Base-by-base conservation (phyloP, 2,113 vertebrate species). In the Serinus canaria region DNA sequence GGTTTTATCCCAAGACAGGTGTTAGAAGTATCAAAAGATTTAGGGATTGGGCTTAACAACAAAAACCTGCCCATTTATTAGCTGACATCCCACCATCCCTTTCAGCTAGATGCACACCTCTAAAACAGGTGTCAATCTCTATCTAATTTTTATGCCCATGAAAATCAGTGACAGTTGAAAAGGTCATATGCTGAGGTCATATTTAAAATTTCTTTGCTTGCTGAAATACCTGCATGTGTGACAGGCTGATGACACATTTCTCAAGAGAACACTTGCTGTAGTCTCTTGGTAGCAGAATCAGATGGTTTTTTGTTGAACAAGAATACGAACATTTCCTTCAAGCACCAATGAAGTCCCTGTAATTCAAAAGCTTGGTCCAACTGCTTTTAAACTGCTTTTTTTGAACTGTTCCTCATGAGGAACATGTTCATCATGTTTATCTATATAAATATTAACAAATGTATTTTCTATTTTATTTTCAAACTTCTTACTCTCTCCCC, bases 141-240 rank as follows among this genome's bases (percentile, higher is more conserved):
- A 10, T 27, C 21, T 63, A 28, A 27, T 53, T 53, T 53, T 53
- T 53, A 30, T 4, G 17, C 9, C 7, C 8, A 11, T 67, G 22
- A 82, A 82, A 83, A 78, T 75, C 47, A 53, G 6, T n/a, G 60
- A 50, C 37, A 10, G 9, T 53, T 62, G 47, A 58, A 86, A 90
- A 89, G 31, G 13, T 6, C 20, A 15, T 5, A 27, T 76, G 23
- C 13, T 86, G 53, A 30, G 22, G 14, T n/a, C n/a, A 35, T 59
- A n/a, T 83, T 83, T 39, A 52, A 80, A 49, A 66, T 33, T 50
- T 74, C 23, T 75, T 78, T 83, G 1, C 27, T 69, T 88, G 43
- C 23, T 8, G 12, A 37, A n/a, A 31, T 0, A 0, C 17, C 25
- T 49, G 27, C 9, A 20, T 28, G 24, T 5, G 23, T 16, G 31